These are phyloP conservation scores for Ennomos erosarius DNA, from an alignment of 2,888 invertebrate genomes.

Conservation along the genomic window DNA sequence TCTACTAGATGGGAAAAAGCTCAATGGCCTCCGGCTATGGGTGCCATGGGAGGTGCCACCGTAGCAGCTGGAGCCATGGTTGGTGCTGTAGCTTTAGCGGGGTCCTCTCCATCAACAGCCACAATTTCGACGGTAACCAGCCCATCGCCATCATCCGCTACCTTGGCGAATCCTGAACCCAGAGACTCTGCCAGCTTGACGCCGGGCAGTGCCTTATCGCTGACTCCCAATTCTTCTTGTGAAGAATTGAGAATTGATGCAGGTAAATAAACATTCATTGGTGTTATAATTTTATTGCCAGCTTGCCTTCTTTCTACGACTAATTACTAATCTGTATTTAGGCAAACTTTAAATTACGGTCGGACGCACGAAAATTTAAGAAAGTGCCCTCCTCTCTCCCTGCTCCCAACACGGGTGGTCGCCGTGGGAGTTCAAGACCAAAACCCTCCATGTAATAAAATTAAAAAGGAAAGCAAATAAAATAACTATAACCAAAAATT, in stretches of 20 bases:
- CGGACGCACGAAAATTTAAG: no score
- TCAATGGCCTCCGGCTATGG: conserved; percentile 71
- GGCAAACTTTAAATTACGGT: no score
- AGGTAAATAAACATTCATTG: conserved; percentile 49
- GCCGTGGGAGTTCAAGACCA: no score
- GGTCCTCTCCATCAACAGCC: conserved; percentile 73
- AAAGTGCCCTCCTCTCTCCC: no score
- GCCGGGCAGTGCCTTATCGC: conserved; percentile 86
- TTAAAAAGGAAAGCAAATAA: no score
- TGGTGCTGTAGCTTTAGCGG: conserved; percentile 79
- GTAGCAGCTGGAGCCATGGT: conserved; percentile 76
- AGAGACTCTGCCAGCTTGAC: conserved; percentile 83
- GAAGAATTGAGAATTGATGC: conserved; percentile 86
- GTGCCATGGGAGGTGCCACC: conserved; percentile 73
- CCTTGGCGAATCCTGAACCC: conserved; percentile 75
- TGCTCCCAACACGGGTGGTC: no score
- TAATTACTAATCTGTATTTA: no score
- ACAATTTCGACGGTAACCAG: conserved; percentile 67
- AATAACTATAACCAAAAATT: no score
- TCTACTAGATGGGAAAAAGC: conserved; percentile 91
- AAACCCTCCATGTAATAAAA: no score
- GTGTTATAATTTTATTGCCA: no score
- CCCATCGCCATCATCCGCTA: conserved; percentile 69
- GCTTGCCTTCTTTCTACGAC: no score
- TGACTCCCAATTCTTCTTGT: conserved; percentile 90